Base-by-base conservation (phyloP, 2,113 vertebrate genomes). In the Scartelaos histophorus region DNA sequence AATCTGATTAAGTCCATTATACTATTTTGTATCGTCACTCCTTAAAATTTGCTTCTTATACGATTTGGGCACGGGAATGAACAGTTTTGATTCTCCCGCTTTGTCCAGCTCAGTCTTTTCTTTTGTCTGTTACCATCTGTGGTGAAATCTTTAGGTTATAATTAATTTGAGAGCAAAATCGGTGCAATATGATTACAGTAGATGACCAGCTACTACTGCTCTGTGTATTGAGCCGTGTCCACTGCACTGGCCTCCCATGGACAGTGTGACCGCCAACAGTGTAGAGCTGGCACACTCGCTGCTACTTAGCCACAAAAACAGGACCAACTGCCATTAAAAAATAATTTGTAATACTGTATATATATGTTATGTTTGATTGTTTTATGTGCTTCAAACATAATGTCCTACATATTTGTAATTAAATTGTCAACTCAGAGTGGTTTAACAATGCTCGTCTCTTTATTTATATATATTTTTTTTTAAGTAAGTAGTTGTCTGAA, bases 181-280 rank as follows among this genome's bases (percentile, higher is more conserved):
- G 2, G 7, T 11, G 38, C 10, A 43, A 1, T 43, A 43, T 9
- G 5, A 51, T 5, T 51, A 56, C 54, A 56, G 56, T 58, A 5
- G 25, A 22, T 6, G 13, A 25, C 54, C 13, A 25, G 56, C 22
- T 25, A 75, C 82, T 80, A 78, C 65, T 75, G 68, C 65, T 13
- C 70, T 79, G 80, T 35, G 74, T 25, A 70, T 43, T 71, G 53
- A 62, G 68, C 67, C 47, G 49, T 68, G 66, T 69, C 53, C 66
- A 73, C 69, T 54, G 69, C 22, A 12, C 65, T 15, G 49, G 58
- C 80, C 70, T 71, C 66, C 81, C 29, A 68, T 6, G 21, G 82
- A 71, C 80, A 58, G 69, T 73, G 75, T 25, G 67, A 73, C 80
- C 61, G 9, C 72, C n/a, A 51, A 73, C 71, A 73, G 69, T n/a